Evolutionary conservation across 2,113 vertebrate species (phyloP).

Genomic region (Jaculus jaculus): DNA sequence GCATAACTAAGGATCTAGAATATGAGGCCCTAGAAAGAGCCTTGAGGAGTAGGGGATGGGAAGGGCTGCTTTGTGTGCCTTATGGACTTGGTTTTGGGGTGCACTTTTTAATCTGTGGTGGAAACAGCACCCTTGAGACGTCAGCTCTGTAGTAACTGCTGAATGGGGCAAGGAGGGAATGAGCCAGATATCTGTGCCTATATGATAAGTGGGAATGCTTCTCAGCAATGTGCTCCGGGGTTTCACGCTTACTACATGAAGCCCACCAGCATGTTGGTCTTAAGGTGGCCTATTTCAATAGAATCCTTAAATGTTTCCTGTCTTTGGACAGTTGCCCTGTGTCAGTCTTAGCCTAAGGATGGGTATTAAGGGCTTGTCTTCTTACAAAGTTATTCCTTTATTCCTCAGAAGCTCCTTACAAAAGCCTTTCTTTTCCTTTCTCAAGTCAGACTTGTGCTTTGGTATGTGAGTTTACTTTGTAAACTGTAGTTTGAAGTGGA

Average conservation of each 20-base stretch:
- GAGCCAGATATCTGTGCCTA: neutral
- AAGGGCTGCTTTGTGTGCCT: neutral
- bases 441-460: neutral
- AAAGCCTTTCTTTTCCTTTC: neutral
- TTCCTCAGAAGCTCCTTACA: neutral
- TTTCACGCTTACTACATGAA: neutral
- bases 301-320: conserved; percentile 36
- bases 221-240: neutral
- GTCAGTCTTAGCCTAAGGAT: neutral
- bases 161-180: neutral
- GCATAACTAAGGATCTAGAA: neutral
- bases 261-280: neutral
- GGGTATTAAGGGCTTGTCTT: neutral
- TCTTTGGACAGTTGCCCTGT: neutral
- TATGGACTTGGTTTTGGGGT: neutral
- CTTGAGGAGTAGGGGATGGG: neutral
- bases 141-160: too few relatives aligned
- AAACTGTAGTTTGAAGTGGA: neutral
- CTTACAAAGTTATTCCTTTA: neutral
- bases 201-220: neutral
- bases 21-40: neutral
- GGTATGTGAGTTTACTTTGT: neutral
- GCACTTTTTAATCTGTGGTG: neutral
- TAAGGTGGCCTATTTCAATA: neutral
- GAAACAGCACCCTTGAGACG: neutral